Evolutionary conservation across 2,113 vertebrate genomes (phyloP), one percentile per base, ranked within the genome.

Genomic region (Myrmecobius fasciatus): DNA sequence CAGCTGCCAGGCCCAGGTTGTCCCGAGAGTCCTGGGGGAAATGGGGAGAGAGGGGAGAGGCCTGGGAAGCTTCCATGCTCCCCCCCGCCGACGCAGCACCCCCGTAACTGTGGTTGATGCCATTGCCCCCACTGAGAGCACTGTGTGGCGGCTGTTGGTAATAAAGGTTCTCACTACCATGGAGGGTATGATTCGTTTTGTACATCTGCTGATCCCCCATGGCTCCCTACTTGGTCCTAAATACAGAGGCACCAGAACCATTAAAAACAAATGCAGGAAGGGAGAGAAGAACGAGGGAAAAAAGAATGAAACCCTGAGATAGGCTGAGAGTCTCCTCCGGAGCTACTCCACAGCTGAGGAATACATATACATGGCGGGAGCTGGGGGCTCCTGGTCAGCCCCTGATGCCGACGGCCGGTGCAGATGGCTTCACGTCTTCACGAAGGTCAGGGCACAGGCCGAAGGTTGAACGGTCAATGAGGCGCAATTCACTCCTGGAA

Each of bases 191-290:
- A 96, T 98, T 99, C 93, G 98, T 97, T 98, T 99, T 99, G 96
- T 99, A 99, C 52, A 99, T 97, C 28, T 99, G 98, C 98, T 99
- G 99, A 94, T 99, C 99, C 93, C 98, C 98, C 99, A 99, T 99
- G 97, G 97, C 98, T 98, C 97, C 97, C 88, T 97, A 97, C 97
- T 98, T 95, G 98, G 52, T 97, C 94, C 95, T 97, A 97, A 98
- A 92, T 48, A 98, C 98, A 96, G 97, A 98, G 98, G 98, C 98
- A 98, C 98, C 0, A 96, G 60, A 98, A 98, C 98, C 98, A 99
- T 98, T 98, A 98, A 98, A 98, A 98, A 91, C 43, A 43, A 83
- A 83, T 20, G 67, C n/a, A n/a, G 17, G 20, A 93, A 91, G 94
- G 83, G 75, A 97, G 91, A 88, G 94, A 96, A 94, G n/a, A n/a